phyloP scores from a whole-genome alignment of 1,140 invertebrate genomes.

The Drosophila pachea region DNA sequence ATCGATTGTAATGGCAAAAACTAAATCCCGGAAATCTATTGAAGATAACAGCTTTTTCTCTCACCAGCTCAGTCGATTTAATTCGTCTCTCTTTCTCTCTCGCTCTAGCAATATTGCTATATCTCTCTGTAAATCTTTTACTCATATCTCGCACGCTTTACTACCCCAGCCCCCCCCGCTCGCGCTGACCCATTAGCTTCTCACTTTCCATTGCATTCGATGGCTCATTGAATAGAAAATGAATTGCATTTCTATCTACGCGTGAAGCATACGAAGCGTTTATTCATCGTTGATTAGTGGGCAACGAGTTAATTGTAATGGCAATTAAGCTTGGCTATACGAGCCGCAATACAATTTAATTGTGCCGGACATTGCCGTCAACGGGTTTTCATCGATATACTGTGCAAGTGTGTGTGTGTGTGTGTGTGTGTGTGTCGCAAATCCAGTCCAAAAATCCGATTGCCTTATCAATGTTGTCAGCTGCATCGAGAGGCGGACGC shows the following conservation, averaged over 20 bases:
- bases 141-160: too few species aligned
- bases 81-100: too few species aligned
- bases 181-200: too few species aligned
- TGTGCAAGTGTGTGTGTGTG: neutral
- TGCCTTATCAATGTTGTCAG: conserved; percentile 18
- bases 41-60: too few species aligned
- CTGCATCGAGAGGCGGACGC: conserved; percentile 1
- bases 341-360: conserved; percentile 7
- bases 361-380: conserved; percentile 10
- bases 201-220: too few species aligned
- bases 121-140: too few species aligned
- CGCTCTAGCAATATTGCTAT: too few species aligned
- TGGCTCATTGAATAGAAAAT: too few species aligned
- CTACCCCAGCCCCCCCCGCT: too few species aligned
- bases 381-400: conserved; percentile 8
- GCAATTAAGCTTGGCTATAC: conserved; percentile 7
- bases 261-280: conserved; percentile 18
- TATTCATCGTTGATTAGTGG: conserved; percentile 5
- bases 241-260: conserved; percentile 13
- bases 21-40: too few species aligned
- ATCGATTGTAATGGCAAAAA: too few species aligned
- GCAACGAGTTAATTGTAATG: conserved; percentile 24
- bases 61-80: too few species aligned
- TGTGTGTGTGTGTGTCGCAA: neutral
- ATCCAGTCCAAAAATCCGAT: neutral